Percentiles rank a stretch among this genome's conserved stretches.
These are phyloP conservation scores for Podargus strigoides DNA, from an alignment of 2,797 vertebrate genomes.

Conservation along the genomic window DNA sequence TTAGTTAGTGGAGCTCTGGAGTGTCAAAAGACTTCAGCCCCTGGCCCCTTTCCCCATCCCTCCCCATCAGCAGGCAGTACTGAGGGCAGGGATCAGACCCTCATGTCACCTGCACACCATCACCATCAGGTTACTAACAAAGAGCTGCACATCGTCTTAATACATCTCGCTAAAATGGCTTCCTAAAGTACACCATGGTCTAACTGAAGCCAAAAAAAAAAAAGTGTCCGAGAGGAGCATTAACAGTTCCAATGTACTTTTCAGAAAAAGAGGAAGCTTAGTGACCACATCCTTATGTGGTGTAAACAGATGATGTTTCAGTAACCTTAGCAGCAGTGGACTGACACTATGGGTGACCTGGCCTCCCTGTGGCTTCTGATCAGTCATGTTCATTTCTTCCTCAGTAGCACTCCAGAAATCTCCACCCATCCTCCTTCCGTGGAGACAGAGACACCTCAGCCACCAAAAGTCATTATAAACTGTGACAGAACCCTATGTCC, in stretches of 20 bases:
- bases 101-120: not conserved
- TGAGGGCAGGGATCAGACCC: not conserved
- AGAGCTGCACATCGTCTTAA: not conserved
- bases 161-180: not conserved
- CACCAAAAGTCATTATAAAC: not conserved
- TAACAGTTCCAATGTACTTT: not conserved
- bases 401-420: not conserved
- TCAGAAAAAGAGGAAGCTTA: not conserved
- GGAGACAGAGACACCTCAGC: not conserved
- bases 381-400: not conserved
- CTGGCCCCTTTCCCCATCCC: not conserved
- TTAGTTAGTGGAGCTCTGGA: not conserved
- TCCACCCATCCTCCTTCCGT: rapidly evolving
- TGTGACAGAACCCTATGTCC: not conserved
- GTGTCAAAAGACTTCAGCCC: not conserved
- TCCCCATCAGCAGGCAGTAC: not conserved
- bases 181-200: not conserved
- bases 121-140: not conserved
- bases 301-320: not conserved
- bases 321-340: not conserved
- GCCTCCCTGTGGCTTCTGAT: not conserved
- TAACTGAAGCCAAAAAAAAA: not conserved
- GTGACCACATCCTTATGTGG: not conserved
- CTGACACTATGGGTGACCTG: rapidly evolving
- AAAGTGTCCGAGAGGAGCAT: not conserved